Evolutionary conservation across 2,113 vertebrate species (phyloP), one percentile per base, ranked within the genome.

Genomic region (Myanophis thanlyinensis): DNA sequence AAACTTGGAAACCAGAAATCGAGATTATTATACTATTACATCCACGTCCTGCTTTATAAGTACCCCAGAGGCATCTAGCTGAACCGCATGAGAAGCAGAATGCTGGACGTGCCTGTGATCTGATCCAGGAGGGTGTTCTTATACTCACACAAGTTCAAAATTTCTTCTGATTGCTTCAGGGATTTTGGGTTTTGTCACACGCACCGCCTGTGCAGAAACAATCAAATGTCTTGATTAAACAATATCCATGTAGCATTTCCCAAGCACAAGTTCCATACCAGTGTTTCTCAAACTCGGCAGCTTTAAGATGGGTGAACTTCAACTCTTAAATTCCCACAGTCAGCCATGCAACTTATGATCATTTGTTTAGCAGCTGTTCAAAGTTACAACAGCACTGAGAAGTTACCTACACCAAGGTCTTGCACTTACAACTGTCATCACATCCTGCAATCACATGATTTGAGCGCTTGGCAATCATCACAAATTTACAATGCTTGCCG

Each of bases 141-240:
- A 56, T 91, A 98, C 99, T 99, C 91, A 99, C 99, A 99, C 99
- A 86, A 99, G 97, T 96, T 99, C 99, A 0, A 99, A 99, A 97
- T 99, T 99, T 95, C 98, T 98, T 90, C 99, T 98, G 95, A 99
- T 99, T 9, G 98, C 96, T 97, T 99, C 99, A 0, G 99, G 99
- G 91, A 99, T 99, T 91, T 99, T 99, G 87, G 99, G 99, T 96
- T 99, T 99, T 47, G 99, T 99, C 62, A 99, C 99, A 85, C 99
- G 98, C 44, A 99, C 99, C 1, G 99, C 99, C 99, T 51, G 93
- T 62, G 94, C 12, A 94, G 8, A 15, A 80, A 80, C n/a, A 80
- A 80, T 80, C 15, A 80, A 40, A 44, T 22, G 35, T 20, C 73
- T 44, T 22, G 35, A 22, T 80, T 40, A 80, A 80, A 44, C 73